Conservation (phyloP, 2,797 vertebrate genomes). For the Sebastes matsubarae region DNA sequence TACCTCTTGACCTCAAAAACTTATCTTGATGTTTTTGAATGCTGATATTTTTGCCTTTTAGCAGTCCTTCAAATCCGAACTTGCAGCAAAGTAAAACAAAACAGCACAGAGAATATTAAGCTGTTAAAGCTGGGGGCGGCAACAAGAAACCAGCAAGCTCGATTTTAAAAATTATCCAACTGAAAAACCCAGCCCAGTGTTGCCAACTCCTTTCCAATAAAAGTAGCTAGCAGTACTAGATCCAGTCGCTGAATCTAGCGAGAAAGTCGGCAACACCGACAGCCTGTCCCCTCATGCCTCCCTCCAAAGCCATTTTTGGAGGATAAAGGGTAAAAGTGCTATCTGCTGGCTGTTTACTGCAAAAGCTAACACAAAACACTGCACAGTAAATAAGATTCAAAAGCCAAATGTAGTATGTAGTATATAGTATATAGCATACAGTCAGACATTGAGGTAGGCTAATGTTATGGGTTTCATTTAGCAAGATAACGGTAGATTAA, state of each 20-base stretch:
- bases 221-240: background rate
- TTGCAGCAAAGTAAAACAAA: background rate
- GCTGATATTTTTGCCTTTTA: background rate
- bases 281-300: too few species aligned
- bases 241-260: background rate
- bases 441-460: too few species aligned
- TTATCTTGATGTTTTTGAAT: background rate
- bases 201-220: background rate
- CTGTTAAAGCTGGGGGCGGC: background rate
- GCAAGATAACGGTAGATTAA: too few species aligned
- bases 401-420: too few species aligned
- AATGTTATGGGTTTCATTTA: accelerated
- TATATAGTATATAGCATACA: too few species aligned
- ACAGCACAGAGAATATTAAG: background rate
- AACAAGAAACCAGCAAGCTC: background rate
- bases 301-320: too few species aligned
- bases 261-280: background rate
- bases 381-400: too few species aligned
- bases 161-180: background rate
- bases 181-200: background rate
- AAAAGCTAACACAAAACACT: too few species aligned
- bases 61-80: background rate
- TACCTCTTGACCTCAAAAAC: background rate
- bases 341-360: too few species aligned
- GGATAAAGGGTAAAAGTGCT: too few species aligned